Evolutionary conservation across 2,113 vertebrate genomes (phyloP).

Genomic region (Dromas ardeola): DNA sequence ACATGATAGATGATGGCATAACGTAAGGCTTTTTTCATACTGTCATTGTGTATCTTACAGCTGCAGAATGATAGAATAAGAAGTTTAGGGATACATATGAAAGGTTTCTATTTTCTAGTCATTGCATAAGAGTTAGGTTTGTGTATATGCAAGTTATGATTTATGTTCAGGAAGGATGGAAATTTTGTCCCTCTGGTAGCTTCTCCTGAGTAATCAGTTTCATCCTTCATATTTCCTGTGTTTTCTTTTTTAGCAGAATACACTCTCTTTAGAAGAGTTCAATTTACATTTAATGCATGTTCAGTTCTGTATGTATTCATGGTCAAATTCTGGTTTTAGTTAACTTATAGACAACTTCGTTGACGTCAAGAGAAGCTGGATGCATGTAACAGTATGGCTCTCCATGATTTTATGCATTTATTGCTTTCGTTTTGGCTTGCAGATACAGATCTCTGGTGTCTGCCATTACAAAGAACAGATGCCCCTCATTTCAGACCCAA

Average conservation of each 20-base stretch:
- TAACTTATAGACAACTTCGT: not conserved
- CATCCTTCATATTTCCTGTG: constrained; percentile 12
- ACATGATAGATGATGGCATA: not conserved
- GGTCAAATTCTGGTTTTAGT: not conserved
- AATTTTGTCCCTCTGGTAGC: not conserved
- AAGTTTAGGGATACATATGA: not conserved
- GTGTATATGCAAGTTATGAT: not conserved
- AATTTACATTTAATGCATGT: not conserved
- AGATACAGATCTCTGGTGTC: not conserved
- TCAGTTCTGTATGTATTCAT: not conserved
- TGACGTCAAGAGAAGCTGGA: not conserved
- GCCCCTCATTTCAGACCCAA: constrained; percentile 32
- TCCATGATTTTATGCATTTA: not conserved
- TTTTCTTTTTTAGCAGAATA: not conserved
- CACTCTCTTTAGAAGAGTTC: not conserved
- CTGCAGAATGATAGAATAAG: not conserved
- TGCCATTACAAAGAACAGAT: constrained; percentile 1
- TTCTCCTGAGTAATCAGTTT: not conserved
- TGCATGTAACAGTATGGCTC: not conserved
- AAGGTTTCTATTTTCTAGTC: not conserved
- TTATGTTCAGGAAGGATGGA: constrained; percentile 20
- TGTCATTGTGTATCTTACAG: not conserved
- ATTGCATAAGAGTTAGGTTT: not conserved
- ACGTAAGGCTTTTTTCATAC: not conserved
- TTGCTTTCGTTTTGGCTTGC: not conserved